A percentile compares a stretch with the other conserved stretches of the same genome.
Conservation (phyloP, 1,140 invertebrate species). For the Rhopalosiphum padi region DNA sequence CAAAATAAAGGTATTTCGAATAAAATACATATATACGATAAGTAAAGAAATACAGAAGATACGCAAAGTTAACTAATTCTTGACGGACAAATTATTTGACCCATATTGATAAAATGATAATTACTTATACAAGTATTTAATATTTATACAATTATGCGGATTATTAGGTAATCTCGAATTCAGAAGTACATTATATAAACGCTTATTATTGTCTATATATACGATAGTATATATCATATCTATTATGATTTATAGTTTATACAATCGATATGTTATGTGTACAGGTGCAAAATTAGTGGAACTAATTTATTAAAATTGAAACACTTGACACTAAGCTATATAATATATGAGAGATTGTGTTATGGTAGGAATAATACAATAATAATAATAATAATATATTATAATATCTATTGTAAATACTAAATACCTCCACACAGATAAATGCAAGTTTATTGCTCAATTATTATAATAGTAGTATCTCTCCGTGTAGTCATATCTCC, state of each 20-base stretch:
- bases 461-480: neutral
- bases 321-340: neutral
- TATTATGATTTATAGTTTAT: neutral
- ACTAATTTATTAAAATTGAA: neutral
- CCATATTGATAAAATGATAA: neutral
- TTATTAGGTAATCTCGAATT: conserved; percentile 2
- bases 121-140: neutral
- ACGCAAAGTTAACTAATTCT: neutral
- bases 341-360: neutral
- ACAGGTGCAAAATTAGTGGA: neutral
- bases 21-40: neutral
- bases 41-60: neutral
- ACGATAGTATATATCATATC: neutral
- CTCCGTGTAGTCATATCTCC: neutral
- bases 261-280: neutral
- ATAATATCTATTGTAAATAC: neutral
- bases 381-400: neutral
- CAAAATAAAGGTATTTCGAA: neutral
- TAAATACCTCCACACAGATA: neutral
- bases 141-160: neutral
- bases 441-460: conserved; percentile 20
- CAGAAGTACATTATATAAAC: neutral
- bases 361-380: neutral
- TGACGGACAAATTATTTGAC: neutral
- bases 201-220: neutral